Conservation (phyloP, 1,140 invertebrate genomes). For the Panagrolaimus sp. region DNA sequence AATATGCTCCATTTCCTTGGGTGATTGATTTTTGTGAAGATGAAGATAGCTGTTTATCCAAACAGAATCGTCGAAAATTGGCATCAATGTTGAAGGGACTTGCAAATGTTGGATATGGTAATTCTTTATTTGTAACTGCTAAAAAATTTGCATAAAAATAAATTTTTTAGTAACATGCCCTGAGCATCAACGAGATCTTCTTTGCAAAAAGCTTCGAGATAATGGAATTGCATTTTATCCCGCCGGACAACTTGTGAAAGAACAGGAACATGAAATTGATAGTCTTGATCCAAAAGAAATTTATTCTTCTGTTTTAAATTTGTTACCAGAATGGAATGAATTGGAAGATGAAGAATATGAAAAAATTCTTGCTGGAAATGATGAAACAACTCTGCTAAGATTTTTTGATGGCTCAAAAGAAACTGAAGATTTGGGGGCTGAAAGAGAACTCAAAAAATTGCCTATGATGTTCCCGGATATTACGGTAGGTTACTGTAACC, state of each 20-base stretch:
- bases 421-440: conserved; percentile 64
- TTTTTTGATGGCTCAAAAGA: conserved; percentile 64
- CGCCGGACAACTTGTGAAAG: conserved; percentile 56
- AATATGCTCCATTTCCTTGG: conserved; percentile 42
- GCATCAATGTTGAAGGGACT: conserved; percentile 63
- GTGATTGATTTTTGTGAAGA: conserved; percentile 53
- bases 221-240: conserved; percentile 64
- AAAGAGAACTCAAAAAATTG: conserved; percentile 63
- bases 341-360: conserved; percentile 49
- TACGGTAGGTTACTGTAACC: no score
- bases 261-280: conserved; percentile 57
- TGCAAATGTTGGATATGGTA: conserved; percentile 66
- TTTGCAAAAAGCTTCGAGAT: conserved; percentile 62
- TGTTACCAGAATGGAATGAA: conserved; percentile 64
- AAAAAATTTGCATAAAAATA: no score
- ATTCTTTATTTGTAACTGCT: no score
- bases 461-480: conserved; percentile 64
- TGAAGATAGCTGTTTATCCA: conserved; percentile 34
- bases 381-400: conserved; percentile 70
- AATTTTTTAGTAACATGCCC: conserved; percentile 63
- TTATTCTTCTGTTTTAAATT: conserved; percentile 63
- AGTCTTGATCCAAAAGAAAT: conserved; percentile 63
- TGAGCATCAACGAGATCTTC: conserved; percentile 53
- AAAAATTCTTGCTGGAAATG: conserved; percentile 30
- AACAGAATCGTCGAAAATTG: conserved; percentile 39